Base-by-base conservation (phyloP, 2,888 invertebrate species). In the Acanthosepion lycidas region DNA sequence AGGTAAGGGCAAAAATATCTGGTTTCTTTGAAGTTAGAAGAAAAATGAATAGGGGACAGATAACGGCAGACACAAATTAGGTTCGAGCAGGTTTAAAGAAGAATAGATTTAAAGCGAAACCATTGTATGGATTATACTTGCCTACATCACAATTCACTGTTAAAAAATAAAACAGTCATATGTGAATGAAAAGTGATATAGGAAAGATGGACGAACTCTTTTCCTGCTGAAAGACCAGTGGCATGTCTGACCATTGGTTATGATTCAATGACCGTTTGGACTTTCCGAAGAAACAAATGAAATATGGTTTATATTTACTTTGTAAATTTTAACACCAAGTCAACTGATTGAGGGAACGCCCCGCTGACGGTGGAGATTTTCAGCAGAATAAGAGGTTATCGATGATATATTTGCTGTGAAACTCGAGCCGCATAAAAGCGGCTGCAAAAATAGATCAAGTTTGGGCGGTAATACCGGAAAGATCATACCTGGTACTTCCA, bases 101-200 rank as follows among this genome's bases (percentile, higher is more conserved):
- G 28, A 78, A 78, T n/a, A 78, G 78, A 78, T 78, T 78, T n/a
- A 8, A 78, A 78, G 78, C 78, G 78, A 78, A 78, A 78, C n/a
- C 33, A 78, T 78, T 78, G 12, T 78, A n/a, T n/a, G n/a, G n/a
- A 78, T n/a, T 12, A 78, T 78, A 78, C 78, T 78, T 78, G 78
- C 78, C 78, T 78, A 78, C n/a, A 78, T 78, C 78, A 78, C 78
- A 78, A n/a, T n/a, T 78, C 78, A 78, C 78, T 78, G 78, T 78
- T 78, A 78, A 78, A 78, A 78, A 33, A 78, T 33, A 78, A 78
- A 78, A 78, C 78, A 78, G 78, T 18, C 78, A 78, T 12, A 78
- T 78, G 78, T 78, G 78, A 78, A 78, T 33, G n/a, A 78, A n/a
- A 78, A 15, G 78, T 78, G 78, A 78, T 78, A 78, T n/a, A 78